Evolutionary conservation across 2,797 vertebrate species (phyloP).

Genomic region (Siniperca undulata): DNA sequence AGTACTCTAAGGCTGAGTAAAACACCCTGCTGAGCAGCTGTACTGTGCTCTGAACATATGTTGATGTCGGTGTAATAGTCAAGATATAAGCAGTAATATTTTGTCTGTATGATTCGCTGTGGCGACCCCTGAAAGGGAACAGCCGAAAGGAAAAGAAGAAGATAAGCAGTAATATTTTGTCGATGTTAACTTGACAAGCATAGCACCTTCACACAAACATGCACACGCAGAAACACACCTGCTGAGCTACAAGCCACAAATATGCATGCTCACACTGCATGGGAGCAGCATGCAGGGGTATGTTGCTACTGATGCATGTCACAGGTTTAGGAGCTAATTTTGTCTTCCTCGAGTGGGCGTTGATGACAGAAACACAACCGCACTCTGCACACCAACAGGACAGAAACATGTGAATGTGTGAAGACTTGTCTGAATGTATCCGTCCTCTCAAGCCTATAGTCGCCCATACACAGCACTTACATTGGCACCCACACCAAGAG

Average conservation of each 20-base stretch:
- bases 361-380: slow-evolving; percentile 45
- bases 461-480: neutral
- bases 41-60: neutral
- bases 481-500: neutral
- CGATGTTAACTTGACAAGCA: neutral
- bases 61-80: neutral
- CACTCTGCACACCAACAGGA: slow-evolving; percentile 40
- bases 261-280: neutral
- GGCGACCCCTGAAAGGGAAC: too few species aligned
- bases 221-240: slow-evolving; percentile 22
- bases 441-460: slow-evolving; percentile 4
- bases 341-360: slow-evolving; percentile 34
- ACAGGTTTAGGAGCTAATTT: slow-evolving; percentile 55
- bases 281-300: slow-evolving; percentile 32
- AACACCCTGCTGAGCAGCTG: neutral
- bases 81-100: slow-evolving; percentile 3
- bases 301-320: slow-evolving; percentile 51
- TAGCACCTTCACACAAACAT: neutral
- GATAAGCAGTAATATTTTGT: neutral
- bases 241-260: slow-evolving; percentile 19
- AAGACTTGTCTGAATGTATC: slow-evolving; percentile 21
- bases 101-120: neutral
- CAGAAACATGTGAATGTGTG: slow-evolving; percentile 31
- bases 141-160: too few species aligned
- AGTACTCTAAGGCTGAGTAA: neutral